These are phyloP conservation scores for Heliornis fulica DNA, from an alignment of 2,113 vertebrate genomes.

Conservation along the genomic window DNA sequence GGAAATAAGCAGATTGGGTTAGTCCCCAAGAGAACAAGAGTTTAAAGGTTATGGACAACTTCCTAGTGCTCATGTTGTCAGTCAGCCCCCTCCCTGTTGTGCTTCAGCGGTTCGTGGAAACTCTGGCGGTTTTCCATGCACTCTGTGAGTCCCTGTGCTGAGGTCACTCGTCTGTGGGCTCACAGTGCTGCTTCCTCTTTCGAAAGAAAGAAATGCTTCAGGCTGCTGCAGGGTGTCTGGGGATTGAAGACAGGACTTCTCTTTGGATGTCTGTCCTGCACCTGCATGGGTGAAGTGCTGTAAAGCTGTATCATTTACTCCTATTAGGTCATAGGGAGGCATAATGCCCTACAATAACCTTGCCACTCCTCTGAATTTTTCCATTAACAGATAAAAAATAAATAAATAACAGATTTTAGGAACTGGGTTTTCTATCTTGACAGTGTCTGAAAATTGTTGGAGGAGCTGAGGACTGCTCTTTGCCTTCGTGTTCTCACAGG, in stretches of 20 bases:
- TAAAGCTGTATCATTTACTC: not conserved
- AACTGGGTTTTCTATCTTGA: not conserved
- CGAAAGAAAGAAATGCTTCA: not conserved
- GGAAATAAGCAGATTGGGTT: not conserved
- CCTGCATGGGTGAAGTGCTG: accelerated
- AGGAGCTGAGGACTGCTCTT: not conserved
- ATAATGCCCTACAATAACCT: not conserved
- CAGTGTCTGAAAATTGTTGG: not conserved
- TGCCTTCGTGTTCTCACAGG: not conserved
- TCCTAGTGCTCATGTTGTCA: not conserved
- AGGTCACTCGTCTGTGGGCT: not conserved
- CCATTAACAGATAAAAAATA: accelerated
- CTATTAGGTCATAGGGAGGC: not conserved
- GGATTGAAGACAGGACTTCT: not conserved
- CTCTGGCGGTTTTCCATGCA: not conserved
- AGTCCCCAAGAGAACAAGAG: not conserved
- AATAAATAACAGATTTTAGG: not conserved
- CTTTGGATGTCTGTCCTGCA: not conserved
- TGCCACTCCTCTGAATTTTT: not conserved
- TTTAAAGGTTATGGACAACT: not conserved
- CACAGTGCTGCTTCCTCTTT: not conserved
- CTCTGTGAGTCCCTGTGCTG: not conserved
- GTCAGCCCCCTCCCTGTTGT: accelerated
- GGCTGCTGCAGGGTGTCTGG: accelerated
- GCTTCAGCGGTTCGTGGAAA: not conserved